Evolutionary conservation across 1,140 invertebrate genomes (phyloP).

Genomic region (Calliopsis andreniformis): DNA sequence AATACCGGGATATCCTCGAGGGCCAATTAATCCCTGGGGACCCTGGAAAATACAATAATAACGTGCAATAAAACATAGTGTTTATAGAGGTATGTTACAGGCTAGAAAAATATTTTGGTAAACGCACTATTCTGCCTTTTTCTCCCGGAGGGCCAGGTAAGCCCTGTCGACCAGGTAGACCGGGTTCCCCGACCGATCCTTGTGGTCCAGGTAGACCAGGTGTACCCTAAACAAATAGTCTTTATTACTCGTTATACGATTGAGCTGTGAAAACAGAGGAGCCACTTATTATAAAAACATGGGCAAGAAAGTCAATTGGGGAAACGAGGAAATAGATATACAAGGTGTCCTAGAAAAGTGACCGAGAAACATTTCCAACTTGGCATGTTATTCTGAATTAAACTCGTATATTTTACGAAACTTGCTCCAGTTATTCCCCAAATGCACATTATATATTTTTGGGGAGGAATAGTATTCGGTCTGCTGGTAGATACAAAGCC

Average conservation of each 20-base stretch:
- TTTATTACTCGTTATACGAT: neutral
- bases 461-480: too few species aligned
- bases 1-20: slow-evolving; percentile 69
- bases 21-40: slow-evolving; percentile 64
- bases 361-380: too few species aligned
- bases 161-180: slow-evolving; percentile 70
- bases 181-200: slow-evolving; percentile 72
- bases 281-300: too few species aligned
- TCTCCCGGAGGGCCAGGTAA: slow-evolving; percentile 68
- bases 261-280: neutral
- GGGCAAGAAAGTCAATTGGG: neutral
- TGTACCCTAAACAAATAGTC: slow-evolving; percentile 34
- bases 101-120: neutral
- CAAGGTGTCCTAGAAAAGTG: too few species aligned
- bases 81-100: neutral
- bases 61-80: neutral
- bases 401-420: too few species aligned
- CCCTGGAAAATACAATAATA: slow-evolving; percentile 38
- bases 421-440: too few species aligned
- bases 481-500: too few species aligned
- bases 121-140: slow-evolving; percentile 63
- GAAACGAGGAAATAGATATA: too few species aligned
- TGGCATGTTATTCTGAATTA: too few species aligned
- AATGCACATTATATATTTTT: too few species aligned
- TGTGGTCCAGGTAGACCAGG: slow-evolving; percentile 64